Conservation (phyloP, 1,140 invertebrate genomes). For the Branchinecta lindahli region DNA sequence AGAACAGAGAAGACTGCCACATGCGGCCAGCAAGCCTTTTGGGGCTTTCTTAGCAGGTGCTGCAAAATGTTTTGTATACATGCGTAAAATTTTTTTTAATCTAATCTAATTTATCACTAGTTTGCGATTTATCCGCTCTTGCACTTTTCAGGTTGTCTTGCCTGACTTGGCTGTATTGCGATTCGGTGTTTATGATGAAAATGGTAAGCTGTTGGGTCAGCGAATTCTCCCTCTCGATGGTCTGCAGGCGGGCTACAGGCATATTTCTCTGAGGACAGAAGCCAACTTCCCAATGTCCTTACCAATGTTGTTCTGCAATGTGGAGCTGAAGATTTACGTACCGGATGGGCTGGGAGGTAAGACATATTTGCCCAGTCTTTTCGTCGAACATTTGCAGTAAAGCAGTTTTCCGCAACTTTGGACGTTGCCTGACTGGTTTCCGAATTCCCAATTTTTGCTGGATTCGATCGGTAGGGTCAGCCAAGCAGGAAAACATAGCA, state of each 20-base stretch:
- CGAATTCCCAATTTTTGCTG: no score
- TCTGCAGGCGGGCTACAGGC: constrained; percentile 89
- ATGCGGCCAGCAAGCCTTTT: no score
- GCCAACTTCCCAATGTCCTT: constrained; percentile 98
- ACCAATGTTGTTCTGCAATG: constrained; percentile 96
- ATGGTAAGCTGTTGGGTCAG: constrained; percentile 89
- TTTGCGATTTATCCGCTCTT: no score
- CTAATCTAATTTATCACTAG: no score
- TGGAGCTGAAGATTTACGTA: constrained; percentile 98
- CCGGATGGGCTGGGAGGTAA: constrained; percentile 93
- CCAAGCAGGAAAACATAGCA: no score
- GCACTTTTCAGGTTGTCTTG: constrained; percentile 57
- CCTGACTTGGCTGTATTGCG: constrained; percentile 93
- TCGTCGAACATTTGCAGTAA: not conserved
- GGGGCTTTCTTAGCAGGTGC: no score
- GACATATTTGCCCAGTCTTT: constrained; percentile 18
- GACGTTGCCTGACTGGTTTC: not conserved
- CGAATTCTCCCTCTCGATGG: constrained; percentile 94
- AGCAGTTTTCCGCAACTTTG: not conserved
- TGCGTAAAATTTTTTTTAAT: no score
- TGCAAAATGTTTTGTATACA: no score
- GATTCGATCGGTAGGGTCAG: no score
- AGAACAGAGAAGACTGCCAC: no score
- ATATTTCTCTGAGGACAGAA: constrained; percentile 93
- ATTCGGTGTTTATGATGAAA: constrained; percentile 98